phyloP scores from a whole-genome alignment of 2,797 vertebrate genomes.

The Synanceia verrucosa region DNA sequence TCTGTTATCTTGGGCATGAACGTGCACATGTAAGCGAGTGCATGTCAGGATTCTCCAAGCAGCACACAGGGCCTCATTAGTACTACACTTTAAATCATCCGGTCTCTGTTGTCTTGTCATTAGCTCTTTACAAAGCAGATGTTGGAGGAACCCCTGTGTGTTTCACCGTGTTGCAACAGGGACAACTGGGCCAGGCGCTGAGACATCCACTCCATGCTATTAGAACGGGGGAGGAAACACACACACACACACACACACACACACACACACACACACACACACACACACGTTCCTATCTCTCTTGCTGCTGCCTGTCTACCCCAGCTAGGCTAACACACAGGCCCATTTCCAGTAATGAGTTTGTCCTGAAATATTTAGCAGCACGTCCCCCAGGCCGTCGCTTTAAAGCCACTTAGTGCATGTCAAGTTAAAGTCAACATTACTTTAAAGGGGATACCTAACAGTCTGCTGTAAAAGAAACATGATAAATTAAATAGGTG shows the following conservation, averaged over 20 bases:
- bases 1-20: slow-evolving; percentile 59
- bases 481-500: slow-evolving; percentile 76
- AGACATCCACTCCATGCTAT: slow-evolving; percentile 62
- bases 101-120: slow-evolving; percentile 81
- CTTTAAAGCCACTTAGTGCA: slow-evolving; percentile 82
- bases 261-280: slow-evolving; percentile 9
- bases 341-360: slow-evolving; percentile 81
- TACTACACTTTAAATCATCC: slow-evolving; percentile 75
- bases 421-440: slow-evolving; percentile 80
- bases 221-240: slow-evolving; percentile 35
- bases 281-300: slow-evolving; percentile 55
- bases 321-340: slow-evolving; percentile 70
- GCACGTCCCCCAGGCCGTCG: slow-evolving; percentile 68
- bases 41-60: slow-evolving; percentile 73
- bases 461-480: slow-evolving; percentile 65
- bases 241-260: background rate
- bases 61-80: slow-evolving; percentile 84
- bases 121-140: slow-evolving; percentile 86
- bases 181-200: slow-evolving; percentile 65
- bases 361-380: slow-evolving; percentile 85
- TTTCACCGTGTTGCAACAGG: slow-evolving; percentile 77
- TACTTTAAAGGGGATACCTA: slow-evolving; percentile 74
- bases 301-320: slow-evolving; percentile 66
- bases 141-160: slow-evolving; percentile 78
- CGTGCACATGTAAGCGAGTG: slow-evolving; percentile 40